Conservation (phyloP, 2,797 vertebrate genomes). For the Podargus strigoides region DNA sequence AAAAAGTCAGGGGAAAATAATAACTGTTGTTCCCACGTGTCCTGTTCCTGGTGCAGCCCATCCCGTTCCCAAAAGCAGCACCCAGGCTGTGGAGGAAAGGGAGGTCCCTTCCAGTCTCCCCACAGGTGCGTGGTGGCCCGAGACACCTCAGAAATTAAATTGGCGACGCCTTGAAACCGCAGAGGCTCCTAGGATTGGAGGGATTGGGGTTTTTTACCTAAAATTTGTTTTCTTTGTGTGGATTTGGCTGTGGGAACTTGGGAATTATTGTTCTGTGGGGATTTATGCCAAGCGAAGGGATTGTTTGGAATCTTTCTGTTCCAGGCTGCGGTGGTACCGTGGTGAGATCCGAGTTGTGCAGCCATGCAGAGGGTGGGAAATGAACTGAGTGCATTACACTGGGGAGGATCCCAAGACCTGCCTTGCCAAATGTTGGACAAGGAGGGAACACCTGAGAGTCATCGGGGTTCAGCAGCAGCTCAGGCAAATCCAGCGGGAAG, state of each 20-base stretch:
- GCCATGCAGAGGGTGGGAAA: too few species aligned
- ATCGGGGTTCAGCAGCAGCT: accelerated
- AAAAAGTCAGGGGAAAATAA: background rate
- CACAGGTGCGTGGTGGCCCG: background rate
- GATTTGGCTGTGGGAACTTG: too few species aligned
- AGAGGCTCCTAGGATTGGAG: too few species aligned
- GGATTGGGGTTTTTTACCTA: too few species aligned
- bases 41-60: background rate
- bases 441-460: accelerated
- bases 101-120: background rate
- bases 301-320: background rate
- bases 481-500: accelerated
- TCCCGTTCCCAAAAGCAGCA: background rate
- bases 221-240: too few species aligned
- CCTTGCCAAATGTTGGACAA: accelerated
- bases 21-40: background rate
- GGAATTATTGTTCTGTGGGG: too few species aligned
- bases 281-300: too few species aligned
- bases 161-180: too few species aligned
- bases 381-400: accelerated
- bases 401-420: accelerated
- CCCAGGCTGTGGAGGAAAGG: background rate
- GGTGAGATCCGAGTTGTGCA: background rate
- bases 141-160: background rate
- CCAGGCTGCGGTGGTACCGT: background rate